phyloP scores from a whole-genome alignment of 2,888 invertebrate genomes.

The Tridacna crocea region DNA sequence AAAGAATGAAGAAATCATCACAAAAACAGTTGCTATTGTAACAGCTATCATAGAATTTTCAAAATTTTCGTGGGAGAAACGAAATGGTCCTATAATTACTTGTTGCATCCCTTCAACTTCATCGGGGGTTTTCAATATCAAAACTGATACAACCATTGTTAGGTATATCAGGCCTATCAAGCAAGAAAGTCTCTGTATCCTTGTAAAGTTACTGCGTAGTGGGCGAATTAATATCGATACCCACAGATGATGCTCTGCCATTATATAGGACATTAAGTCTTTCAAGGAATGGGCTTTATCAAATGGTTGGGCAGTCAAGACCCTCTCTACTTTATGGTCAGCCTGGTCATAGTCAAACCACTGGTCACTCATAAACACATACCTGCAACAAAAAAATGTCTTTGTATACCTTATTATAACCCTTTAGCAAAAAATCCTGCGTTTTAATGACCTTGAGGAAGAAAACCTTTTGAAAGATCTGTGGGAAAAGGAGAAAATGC shows the following conservation, averaged over 20 bases:
- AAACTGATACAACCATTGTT: conserved; percentile 75
- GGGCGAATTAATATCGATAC: conserved; percentile 84
- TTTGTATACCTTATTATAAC: too few relatives aligned
- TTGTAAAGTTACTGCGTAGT: conserved; percentile 83
- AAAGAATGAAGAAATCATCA: conserved; percentile 76
- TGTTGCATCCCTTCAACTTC: conserved; percentile 10
- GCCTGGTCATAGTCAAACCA: conserved; percentile 84
- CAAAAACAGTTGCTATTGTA: conserved; percentile 80
- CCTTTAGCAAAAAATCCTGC: too few relatives aligned
- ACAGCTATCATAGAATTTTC: conserved; percentile 68
- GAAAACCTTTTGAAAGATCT: too few relatives aligned
- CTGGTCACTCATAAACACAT: conserved; percentile 77
- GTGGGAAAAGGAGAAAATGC: too few relatives aligned
- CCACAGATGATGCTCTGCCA: conserved; percentile 85
- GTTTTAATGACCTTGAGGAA: too few relatives aligned
- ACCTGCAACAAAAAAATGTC: conserved; percentile 58
- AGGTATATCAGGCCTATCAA: conserved; percentile 70
- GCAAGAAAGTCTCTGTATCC: conserved; percentile 77
- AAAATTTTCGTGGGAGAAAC: conserved; percentile 68
- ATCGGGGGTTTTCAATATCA: conserved; percentile 64
- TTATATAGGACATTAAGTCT: conserved; percentile 81
- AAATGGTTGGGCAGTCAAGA: conserved; percentile 81
- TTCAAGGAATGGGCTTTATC: conserved; percentile 82
- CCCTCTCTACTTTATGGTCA: conserved; percentile 84
- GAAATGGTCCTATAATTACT: conserved; percentile 38